phyloP scores from a whole-genome alignment of 2,113 vertebrate species.

The Thymallus thymallus region DNA sequence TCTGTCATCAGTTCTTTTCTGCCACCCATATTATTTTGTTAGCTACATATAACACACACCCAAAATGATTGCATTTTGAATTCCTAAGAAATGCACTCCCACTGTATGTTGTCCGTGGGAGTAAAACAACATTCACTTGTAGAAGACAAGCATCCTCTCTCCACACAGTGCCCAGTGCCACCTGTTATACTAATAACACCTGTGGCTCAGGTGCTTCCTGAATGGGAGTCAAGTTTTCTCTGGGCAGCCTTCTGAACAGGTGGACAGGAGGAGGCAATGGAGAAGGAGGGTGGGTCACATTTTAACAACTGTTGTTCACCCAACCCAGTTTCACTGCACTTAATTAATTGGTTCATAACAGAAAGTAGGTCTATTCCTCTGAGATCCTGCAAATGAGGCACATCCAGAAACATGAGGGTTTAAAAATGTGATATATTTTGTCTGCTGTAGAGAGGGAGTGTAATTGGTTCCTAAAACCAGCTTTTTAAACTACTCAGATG shows the following conservation, averaged over 20 bases:
- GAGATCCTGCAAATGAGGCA: conserved; percentile 25
- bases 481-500: background rate
- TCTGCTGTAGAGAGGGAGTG: background rate
- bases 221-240: conserved; percentile 51
- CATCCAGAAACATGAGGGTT: conserved; percentile 1
- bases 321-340: conserved; percentile 24
- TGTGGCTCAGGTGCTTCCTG: conserved; percentile 63
- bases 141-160: background rate
- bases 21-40: no score
- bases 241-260: background rate
- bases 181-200: conserved; percentile 54
- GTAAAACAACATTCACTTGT: no score
- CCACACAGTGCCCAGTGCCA: conserved; percentile 29
- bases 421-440: conserved; percentile 4
- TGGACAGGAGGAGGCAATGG: conserved; percentile 2
- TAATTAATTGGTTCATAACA: conserved; percentile 52
- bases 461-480: conserved; percentile 19
- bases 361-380: conserved; percentile 40
- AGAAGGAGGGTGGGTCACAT: conserved; percentile 22
- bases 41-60: no score
- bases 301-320: conserved; percentile 33
- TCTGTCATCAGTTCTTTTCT: no score
- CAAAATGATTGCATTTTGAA: no score
- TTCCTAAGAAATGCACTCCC: no score
- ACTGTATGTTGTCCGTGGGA: no score